Evolutionary conservation across 2,797 vertebrate genomes (phyloP).

Genomic region (Diceros bicornis): DNA sequence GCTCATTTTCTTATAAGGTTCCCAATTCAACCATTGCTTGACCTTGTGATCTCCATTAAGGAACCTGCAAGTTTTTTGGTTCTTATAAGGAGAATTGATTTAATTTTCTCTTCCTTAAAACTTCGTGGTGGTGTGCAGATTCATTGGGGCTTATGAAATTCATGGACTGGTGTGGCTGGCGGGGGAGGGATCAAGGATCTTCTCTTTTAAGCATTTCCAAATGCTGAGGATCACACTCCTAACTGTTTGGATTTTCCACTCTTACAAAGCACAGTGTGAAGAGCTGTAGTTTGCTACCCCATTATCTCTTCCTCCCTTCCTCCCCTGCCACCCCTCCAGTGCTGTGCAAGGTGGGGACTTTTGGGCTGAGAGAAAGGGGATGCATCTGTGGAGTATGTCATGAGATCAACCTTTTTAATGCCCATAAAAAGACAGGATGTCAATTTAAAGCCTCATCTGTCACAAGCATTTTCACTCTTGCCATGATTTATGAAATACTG

Average conservation of each 20-base stretch:
- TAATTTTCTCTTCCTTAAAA: conserved; percentile 5
- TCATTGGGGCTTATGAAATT: background rate
- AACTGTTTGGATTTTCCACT: background rate
- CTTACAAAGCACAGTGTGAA: conserved; percentile 40
- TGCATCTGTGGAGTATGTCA: conserved; percentile 80
- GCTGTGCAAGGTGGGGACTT: conserved; percentile 66
- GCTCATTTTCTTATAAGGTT: background rate
- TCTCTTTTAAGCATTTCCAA: background rate
- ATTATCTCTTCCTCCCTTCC: background rate
- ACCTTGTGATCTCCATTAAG: background rate
- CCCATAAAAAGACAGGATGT: conserved; percentile 86
- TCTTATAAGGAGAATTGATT: background rate
- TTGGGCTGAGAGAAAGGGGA: conserved; percentile 73
- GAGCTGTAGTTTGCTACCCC: background rate
- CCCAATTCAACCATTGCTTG: background rate
- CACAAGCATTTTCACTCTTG: conserved; percentile 80
- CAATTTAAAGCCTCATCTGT: conserved; percentile 85
- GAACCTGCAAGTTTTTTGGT: background rate
- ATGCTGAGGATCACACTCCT: background rate
- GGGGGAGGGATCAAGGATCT: too few relatives aligned
- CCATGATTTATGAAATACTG: conserved; percentile 88
- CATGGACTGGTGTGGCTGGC: background rate
- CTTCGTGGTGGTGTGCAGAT: background rate
- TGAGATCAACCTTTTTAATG: conserved; percentile 83
- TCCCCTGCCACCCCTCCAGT: background rate